Percentiles rank a stretch among this genome's conserved stretches.
These are phyloP conservation scores for Cecropterus lyciades DNA, from an alignment of 1,140 invertebrate species.

Conservation along the genomic window DNA sequence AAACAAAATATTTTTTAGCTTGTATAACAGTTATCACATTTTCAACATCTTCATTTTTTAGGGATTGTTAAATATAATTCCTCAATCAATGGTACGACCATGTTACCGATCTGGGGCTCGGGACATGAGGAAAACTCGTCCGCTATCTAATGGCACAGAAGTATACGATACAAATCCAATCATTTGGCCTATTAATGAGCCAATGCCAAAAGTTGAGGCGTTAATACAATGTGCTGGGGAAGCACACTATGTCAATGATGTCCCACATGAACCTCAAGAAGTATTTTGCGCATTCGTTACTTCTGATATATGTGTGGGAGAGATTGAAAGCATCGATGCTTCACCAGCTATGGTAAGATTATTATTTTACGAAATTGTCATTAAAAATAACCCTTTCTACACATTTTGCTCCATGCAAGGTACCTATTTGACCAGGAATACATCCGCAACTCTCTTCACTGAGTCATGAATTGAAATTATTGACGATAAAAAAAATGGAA, in stretches of 20 bases:
- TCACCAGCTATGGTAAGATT: constrained; percentile 85
- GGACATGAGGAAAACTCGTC: constrained; percentile 81
- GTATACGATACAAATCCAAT: constrained; percentile 86
- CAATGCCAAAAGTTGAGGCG: constrained; percentile 86
- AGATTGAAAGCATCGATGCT: constrained; percentile 86
- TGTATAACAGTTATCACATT: too few relatives aligned
- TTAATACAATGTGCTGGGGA: constrained; percentile 87
- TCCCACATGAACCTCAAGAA: constrained; percentile 83
- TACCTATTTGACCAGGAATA: too few relatives aligned
- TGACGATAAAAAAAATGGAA: too few relatives aligned
- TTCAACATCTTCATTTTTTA: too few relatives aligned
- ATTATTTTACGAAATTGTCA: too few relatives aligned
- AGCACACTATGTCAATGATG: constrained; percentile 87
- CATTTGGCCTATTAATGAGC: constrained; percentile 88
- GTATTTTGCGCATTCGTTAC: constrained; percentile 88
- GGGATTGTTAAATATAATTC: constrained; percentile 55
- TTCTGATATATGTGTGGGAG: constrained; percentile 84
- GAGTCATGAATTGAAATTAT: too few relatives aligned
- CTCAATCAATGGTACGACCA: constrained; percentile 42
- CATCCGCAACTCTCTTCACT: too few relatives aligned
- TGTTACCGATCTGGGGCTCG: constrained; percentile 52
- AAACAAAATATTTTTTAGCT: too few relatives aligned
- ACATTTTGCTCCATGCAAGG: too few relatives aligned
- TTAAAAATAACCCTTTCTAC: too few relatives aligned
- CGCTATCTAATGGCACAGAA: constrained; percentile 86